Evolutionary conservation across 2,797 vertebrate genomes (phyloP).

Genomic region (Mormyrops boulengeri): DNA sequence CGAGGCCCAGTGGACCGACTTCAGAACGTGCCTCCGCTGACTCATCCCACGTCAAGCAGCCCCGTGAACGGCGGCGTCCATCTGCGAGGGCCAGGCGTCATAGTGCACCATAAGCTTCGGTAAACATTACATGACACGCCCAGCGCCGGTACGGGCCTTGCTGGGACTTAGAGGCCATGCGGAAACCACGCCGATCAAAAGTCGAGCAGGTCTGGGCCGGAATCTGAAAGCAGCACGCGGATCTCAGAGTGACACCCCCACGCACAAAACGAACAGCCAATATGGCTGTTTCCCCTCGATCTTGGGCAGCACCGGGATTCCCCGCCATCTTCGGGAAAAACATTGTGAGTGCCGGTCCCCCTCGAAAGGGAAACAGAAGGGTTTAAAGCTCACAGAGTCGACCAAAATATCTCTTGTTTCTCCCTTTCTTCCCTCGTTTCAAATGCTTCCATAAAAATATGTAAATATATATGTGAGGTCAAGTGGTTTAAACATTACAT

Average conservation of each 20-base stretch:
- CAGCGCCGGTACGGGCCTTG: background rate
- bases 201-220: background rate
- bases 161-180: background rate
- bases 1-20: background rate
- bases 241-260: background rate
- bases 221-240: background rate
- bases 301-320: background rate
- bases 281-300: background rate
- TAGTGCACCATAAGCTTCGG: background rate
- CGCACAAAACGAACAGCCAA: background rate
- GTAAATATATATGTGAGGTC: background rate
- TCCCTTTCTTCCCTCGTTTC: background rate
- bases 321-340: background rate
- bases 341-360: background rate
- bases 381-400: background rate
- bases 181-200: background rate
- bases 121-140: background rate
- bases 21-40: background rate
- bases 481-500: background rate
- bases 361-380: background rate
- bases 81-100: background rate
- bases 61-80: background rate
- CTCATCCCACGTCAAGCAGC: background rate
- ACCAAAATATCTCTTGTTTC: background rate
- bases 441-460: background rate